Evolutionary conservation across 2,888 invertebrate species (phyloP).

Genomic region (Anarsia innoxiella): DNA sequence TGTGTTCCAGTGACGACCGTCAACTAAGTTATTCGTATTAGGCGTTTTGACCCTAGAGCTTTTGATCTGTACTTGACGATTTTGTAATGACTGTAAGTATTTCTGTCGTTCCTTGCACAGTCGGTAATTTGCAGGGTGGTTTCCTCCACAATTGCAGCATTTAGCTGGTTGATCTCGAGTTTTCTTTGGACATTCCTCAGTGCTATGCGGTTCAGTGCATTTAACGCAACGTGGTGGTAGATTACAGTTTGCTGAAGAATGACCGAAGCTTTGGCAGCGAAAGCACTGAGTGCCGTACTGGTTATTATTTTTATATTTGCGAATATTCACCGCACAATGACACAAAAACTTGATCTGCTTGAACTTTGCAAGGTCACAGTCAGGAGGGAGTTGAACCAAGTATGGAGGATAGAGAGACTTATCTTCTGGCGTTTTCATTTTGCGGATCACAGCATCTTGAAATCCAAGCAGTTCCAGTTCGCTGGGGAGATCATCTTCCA

Average conservation of each 20-base stretch:
- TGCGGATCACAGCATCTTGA: neutral
- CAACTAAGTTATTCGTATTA: neutral
- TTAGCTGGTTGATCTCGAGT: neutral
- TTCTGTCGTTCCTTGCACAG: neutral
- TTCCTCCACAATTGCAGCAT: conserved; percentile 1
- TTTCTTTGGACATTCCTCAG: neutral
- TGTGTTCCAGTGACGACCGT: neutral
- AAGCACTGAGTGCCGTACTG: neutral
- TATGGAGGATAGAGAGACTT: neutral
- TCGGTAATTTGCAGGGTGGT: conserved; percentile 1
- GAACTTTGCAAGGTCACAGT: neutral
- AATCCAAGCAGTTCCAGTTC: conserved; percentile 4
- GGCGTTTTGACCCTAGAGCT: neutral
- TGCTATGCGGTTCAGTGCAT: neutral
- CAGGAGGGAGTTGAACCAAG: neutral
- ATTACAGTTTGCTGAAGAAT: conserved; percentile 2
- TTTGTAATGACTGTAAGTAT: neutral
- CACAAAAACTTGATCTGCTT: neutral
- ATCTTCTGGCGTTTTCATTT: neutral
- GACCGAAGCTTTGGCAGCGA: conserved; percentile 3
- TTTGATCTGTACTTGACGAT: neutral
- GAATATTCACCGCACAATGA: neutral
- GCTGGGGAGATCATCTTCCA: neutral
- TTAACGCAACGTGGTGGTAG: conserved; percentile 4
- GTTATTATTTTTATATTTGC: neutral